Base-by-base conservation (phyloP, 30 jellyfish, hydroid and myxozoan genomes). In the Turritopsis dohrnii region DNA sequence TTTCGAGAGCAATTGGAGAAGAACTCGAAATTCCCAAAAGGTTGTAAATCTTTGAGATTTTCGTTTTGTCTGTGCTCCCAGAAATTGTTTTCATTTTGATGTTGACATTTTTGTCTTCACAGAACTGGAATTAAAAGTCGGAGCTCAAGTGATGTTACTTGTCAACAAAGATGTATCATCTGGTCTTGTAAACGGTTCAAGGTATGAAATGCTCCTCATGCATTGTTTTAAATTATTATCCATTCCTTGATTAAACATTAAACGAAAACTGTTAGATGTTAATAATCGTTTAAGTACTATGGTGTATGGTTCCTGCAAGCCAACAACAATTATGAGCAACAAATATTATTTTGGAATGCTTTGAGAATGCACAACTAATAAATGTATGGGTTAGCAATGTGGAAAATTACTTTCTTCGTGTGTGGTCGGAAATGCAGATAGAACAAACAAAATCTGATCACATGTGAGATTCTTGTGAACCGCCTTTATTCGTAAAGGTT, bases 141-240 rank as follows among this genome's bases (percentile, higher is more conserved):
- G 96, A 19, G 96, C 96, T 23, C 96, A 89, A 79, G 96, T 89
- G 69, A 89, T 89, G 96, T 88, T 89, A 24, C 52, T 89, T 71
- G 81, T 72, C 52, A 89, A 89, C 72, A 65, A 66, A 30, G 72
- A 69, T 27, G 90, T 89, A 31, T 26, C 87, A 71, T 65, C 66
- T 21, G 90, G 94, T 60, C 87, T 89, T 72, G 96, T 89, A 54
- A 89, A 89, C 80, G 96, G 96, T 19, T 76, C 96, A n/a, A 83
- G 96, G 93, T 84, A 29, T 21, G 5, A 22, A 16, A 19, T 16
- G 22, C 8, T 8, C 60, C n/a, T 84, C 75, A 69, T 23, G 77
- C 8, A 7, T 7, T 16, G 30, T 16, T 19, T 69, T 69, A 69
- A 69, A 0, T 69, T 0, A 21, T 18, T 23, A 60, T 60, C 22